Percentiles rank a stretch among this genome's conserved stretches.
phyloP scores from a whole-genome alignment of 2,888 invertebrate species.

The Heliconius cydno region DNA sequence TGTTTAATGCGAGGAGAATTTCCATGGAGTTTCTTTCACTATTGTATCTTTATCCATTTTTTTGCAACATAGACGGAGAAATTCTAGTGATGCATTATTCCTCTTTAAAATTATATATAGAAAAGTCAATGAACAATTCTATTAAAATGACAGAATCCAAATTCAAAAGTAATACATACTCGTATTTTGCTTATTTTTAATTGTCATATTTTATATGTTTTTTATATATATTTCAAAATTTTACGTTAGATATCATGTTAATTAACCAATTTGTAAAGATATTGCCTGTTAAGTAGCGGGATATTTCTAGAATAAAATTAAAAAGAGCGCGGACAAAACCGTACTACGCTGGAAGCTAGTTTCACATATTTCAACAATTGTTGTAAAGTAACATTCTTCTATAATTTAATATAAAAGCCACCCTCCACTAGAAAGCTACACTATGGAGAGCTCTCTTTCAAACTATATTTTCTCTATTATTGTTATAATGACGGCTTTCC shows the following conservation, averaged over 20 bases:
- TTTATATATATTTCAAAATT: too few relatives aligned
- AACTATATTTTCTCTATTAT: slow-evolving; percentile 24
- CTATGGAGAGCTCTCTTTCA: slow-evolving; percentile 1
- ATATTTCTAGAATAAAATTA: too few relatives aligned
- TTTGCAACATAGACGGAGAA: not conserved
- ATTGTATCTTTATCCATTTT: not conserved
- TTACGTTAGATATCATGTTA: too few relatives aligned
- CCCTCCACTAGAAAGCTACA: slow-evolving; percentile 23
- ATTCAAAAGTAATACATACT: too few relatives aligned
- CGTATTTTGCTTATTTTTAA: too few relatives aligned
- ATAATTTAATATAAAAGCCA: slow-evolving; percentile 1
- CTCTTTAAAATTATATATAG: too few relatives aligned
- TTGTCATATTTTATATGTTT: too few relatives aligned
- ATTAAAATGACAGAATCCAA: too few relatives aligned
- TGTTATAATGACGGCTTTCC: slow-evolving; percentile 31
- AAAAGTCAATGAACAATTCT: too few relatives aligned
- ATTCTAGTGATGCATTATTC: not conserved
- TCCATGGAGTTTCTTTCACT: slow-evolving; percentile 23
- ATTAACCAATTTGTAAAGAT: too few relatives aligned
- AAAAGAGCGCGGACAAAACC: too few relatives aligned
- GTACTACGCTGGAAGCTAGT: not conserved
- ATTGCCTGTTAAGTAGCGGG: not conserved
- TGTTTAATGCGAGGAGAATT: slow-evolving; percentile 32
- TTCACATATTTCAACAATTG: not conserved
- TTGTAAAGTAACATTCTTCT: slow-evolving; percentile 3